Evolutionary conservation across 2,797 vertebrate genomes (phyloP), one percentile per base, ranked within the genome.

Genomic region (Dromococcyx pavoninus): DNA sequence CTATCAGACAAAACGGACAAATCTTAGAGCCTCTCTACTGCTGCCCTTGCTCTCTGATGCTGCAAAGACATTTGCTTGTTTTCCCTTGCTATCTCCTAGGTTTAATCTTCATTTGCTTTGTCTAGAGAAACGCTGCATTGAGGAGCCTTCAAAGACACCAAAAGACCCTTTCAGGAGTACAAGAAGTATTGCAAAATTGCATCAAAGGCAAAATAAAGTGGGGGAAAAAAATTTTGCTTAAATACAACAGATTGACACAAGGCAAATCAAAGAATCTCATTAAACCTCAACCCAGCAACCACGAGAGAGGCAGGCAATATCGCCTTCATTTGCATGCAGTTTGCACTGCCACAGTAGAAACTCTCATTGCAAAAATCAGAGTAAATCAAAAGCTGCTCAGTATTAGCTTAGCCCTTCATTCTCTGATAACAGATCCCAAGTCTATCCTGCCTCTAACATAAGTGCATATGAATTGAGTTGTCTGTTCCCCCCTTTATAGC

Each of bases 151-250:
- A 78, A 88, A 94, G 74, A 60, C 39, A 46, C 70, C 48, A 57
- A 51, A 89, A 78, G 58, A 46, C 46, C 56, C 80, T 96, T 96
- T 91, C 15, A 91, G 46, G 72, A 83, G 67, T 28, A 93, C 84
- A 69, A 71, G 65, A 13, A 82, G 37, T 32, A 35, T 44, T 82
- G 83, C 44, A 57, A 79, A 95, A 95, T 58, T 50, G 50, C 81
- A 84, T 85, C 90, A 94, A 93, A 91, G 71, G 44, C 61, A 77
- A 87, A 92, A 77, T 28, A 65, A 91, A 92, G 76, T 4, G 16
- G 43, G 24, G 44, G 44, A 73, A 46, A 87, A 66, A 74, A 95
- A 73, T 35, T 39, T 48, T 64, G 7, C 81, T 83, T 73, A 93
- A 86, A 80, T 66, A 71, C 69, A 86, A 74, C 13, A 65, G 65